Percentiles rank a stretch among this genome's conserved stretches.
Conservation (phyloP, 1,140 invertebrate genomes). For the Leptinotarsa defecta region DNA sequence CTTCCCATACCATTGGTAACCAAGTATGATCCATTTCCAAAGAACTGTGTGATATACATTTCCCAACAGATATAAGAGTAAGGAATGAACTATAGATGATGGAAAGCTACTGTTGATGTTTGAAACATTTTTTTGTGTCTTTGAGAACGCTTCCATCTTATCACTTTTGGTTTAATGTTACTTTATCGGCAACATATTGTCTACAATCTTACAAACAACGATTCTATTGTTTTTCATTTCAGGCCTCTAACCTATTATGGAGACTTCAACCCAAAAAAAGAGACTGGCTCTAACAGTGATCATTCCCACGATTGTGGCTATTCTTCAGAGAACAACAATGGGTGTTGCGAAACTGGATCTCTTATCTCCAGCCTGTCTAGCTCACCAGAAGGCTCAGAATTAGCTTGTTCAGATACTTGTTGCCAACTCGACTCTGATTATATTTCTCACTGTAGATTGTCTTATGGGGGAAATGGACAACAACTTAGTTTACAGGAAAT, state of each 20-base stretch:
- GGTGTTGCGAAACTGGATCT: constrained; percentile 66
- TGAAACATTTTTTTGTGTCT: too few species aligned
- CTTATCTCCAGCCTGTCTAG: constrained; percentile 73
- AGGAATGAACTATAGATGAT: too few species aligned
- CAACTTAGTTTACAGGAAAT: constrained; percentile 70
- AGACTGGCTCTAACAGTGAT: constrained; percentile 64
- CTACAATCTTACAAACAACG: too few species aligned
- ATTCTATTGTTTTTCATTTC: not conserved
- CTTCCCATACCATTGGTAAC: too few species aligned
- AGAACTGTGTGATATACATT: too few species aligned
- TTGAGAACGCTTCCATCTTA: too few species aligned
- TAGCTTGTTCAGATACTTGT: constrained; percentile 81
- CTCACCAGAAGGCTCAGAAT: constrained; percentile 82
- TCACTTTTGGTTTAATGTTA: too few species aligned
- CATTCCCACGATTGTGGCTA: constrained; percentile 84
- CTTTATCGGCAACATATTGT: too few species aligned
- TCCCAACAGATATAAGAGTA: too few species aligned
- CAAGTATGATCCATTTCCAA: too few species aligned
- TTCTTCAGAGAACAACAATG: constrained; percentile 77
- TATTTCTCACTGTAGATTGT: constrained; percentile 45
- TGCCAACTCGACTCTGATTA: constrained; percentile 74
- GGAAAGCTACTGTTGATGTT: too few species aligned
- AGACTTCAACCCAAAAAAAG: constrained; percentile 35
- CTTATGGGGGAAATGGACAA: constrained; percentile 58
- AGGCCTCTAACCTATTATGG: constrained; percentile 15